phyloP scores from a whole-genome alignment of 2,113 vertebrate genomes.

The Xenopus laevis region DNA sequence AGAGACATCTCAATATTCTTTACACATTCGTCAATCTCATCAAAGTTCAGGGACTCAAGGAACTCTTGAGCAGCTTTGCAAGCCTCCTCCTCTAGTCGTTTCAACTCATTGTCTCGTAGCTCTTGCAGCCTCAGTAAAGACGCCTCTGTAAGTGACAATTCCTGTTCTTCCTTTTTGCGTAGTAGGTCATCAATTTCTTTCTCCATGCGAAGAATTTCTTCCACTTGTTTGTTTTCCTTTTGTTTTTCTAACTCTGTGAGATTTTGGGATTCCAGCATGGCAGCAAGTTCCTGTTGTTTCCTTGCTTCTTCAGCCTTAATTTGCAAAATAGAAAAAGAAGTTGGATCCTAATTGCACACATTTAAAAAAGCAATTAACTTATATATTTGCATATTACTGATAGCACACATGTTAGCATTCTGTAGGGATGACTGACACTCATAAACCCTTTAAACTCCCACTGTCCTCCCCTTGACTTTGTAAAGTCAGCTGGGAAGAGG shows the following conservation, averaged over 20 bases:
- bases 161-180: slow-evolving; percentile 87
- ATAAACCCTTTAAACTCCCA: no score
- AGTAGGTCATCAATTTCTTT: slow-evolving; percentile 89
- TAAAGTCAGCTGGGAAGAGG: no score
- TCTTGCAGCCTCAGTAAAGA: slow-evolving; percentile 82
- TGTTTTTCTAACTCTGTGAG: slow-evolving; percentile 70
- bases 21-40: slow-evolving; percentile 94
- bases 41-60: slow-evolving; percentile 90
- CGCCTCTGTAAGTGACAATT: slow-evolving; percentile 84
- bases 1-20: slow-evolving; percentile 88
- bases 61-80: slow-evolving; percentile 93
- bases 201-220: slow-evolving; percentile 93
- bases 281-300: slow-evolving; percentile 55
- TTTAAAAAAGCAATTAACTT: no score
- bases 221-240: slow-evolving; percentile 84
- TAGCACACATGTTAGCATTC: no score
- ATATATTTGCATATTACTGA: no score
- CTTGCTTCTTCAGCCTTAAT: slow-evolving; percentile 65
- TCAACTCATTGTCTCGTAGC: slow-evolving; percentile 85
- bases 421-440: no score
- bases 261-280: slow-evolving; percentile 53
- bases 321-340: background rate
- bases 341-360: background rate
- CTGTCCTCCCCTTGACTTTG: no score
- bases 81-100: slow-evolving; percentile 86